These are phyloP conservation scores for Bos indicus DNA, from an alignment of 2,113 vertebrate genomes.

Conservation along the genomic window DNA sequence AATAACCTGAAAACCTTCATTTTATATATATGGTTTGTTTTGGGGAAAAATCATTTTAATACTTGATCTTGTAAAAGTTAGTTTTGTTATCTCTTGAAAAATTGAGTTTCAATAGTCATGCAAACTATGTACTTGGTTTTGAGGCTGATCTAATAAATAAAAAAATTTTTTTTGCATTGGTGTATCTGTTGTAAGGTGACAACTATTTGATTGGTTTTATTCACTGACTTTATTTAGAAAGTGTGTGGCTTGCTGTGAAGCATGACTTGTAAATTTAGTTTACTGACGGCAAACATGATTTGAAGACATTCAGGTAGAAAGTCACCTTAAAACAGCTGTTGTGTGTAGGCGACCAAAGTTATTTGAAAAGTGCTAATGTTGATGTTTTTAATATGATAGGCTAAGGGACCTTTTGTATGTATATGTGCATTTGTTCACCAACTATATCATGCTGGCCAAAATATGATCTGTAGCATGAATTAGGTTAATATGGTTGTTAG, in stretches of 20 bases:
- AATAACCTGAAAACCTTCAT: constrained; percentile 74
- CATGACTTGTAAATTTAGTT: constrained; percentile 88
- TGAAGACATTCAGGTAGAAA: constrained; percentile 89
- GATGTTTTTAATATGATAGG: constrained; percentile 84
- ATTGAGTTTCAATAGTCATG: constrained; percentile 81
- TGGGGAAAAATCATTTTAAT: constrained; percentile 77
- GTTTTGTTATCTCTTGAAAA: constrained; percentile 81
- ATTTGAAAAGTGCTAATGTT: constrained; percentile 81
- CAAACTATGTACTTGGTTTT: constrained; percentile 81
- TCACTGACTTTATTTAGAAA: constrained; percentile 87
- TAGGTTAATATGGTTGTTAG: constrained; percentile 93
- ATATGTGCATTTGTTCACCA: constrained; percentile 92
- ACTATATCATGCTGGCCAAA: constrained; percentile 91
- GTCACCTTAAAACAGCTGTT: constrained; percentile 91
- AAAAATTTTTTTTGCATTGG: constrained; percentile 75
- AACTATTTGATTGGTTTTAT: constrained; percentile 88
- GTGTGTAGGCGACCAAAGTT: constrained; percentile 85
- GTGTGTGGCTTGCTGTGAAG: constrained; percentile 90
- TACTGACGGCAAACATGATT: constrained; percentile 85
- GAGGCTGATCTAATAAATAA: constrained; percentile 79
- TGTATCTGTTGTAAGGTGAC: constrained; percentile 97
- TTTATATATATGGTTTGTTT: constrained; percentile 67
- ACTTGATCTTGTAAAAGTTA: constrained; percentile 80
- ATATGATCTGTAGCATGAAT: constrained; percentile 91
- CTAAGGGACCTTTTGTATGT: constrained; percentile 81